These are phyloP conservation scores for Pseudomyrmex sp. DNA, from an alignment of 1,140 invertebrate genomes.

Conservation along the genomic window DNA sequence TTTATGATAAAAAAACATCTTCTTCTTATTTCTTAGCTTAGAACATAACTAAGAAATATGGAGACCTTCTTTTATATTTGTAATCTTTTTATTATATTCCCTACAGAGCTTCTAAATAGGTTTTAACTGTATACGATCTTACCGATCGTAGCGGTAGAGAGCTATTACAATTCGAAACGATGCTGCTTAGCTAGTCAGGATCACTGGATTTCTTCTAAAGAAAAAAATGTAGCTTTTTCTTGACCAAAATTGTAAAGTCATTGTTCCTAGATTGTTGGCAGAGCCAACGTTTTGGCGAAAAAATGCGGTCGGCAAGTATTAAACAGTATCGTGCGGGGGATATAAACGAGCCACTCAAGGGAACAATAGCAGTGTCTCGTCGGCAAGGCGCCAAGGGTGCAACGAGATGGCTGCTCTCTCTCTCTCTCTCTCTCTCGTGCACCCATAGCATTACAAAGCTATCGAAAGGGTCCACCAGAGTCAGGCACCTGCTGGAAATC, in stretches of 20 bases:
- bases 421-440: not conserved
- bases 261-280: conserved; percentile 68
- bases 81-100: no score
- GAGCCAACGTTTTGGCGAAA: conserved; percentile 59
- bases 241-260: conserved; percentile 56
- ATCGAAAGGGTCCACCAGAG: conserved; percentile 69
- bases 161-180: no score
- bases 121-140: not conserved
- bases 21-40: no score
- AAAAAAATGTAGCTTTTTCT: not conserved
- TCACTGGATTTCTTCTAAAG: not conserved
- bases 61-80: no score
- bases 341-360: conserved; percentile 78
- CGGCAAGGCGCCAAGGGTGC: conserved; percentile 49
- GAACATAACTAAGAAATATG: no score
- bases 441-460: conserved; percentile 70
- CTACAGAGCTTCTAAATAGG: no score
- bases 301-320: conserved; percentile 53
- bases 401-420: conserved; percentile 9
- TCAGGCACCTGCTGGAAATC: conserved; percentile 78
- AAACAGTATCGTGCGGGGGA: conserved; percentile 71
- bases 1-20: no score
- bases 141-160: no score
- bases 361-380: conserved; percentile 72
- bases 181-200: no score